Percentiles rank a stretch among this genome's conserved stretches.
phyloP scores from a whole-genome alignment of 1,140 invertebrate genomes.

The Musca domestica region DNA sequence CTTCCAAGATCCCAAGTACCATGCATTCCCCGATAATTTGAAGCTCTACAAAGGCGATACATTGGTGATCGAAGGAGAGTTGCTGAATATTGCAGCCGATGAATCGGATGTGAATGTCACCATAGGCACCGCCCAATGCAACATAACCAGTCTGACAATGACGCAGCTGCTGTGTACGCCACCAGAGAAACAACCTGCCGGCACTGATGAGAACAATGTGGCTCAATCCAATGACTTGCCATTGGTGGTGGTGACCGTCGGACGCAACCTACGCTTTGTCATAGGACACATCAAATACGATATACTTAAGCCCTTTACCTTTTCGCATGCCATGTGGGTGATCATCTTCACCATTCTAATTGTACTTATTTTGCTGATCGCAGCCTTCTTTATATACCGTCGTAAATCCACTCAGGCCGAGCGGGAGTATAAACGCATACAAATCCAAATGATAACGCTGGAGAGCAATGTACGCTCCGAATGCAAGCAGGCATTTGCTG shows the following conservation, averaged over 20 bases:
- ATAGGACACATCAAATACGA: constrained; percentile 89
- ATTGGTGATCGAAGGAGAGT: constrained; percentile 91
- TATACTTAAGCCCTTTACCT: constrained; percentile 76
- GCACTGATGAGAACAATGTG: constrained; percentile 82
- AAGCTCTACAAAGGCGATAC: constrained; percentile 94
- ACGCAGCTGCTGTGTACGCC: constrained; percentile 88
- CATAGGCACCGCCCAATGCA: constrained; percentile 83
- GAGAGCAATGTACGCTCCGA: constrained; percentile 97
- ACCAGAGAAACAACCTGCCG: constrained; percentile 78
- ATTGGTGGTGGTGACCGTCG: constrained; percentile 86
- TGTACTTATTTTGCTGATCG: constrained; percentile 79
- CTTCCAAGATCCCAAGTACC: constrained; percentile 89
- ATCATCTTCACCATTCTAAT: constrained; percentile 80
- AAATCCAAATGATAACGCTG: constrained; percentile 98
- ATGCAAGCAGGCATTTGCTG: constrained; percentile 98
- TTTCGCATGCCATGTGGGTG: constrained; percentile 83
- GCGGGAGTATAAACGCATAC: constrained; percentile 93
- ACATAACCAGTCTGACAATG: constrained; percentile 87
- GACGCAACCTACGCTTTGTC: constrained; percentile 79
- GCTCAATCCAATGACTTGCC: constrained; percentile 74
- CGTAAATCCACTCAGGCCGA: constrained; percentile 93
- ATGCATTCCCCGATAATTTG: constrained; percentile 78
- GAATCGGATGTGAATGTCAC: constrained; percentile 92
- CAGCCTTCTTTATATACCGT: constrained; percentile 84
- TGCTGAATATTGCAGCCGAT: constrained; percentile 86